Evolutionary conservation across 2,888 invertebrate genomes (phyloP), one percentile per base, ranked within the genome.

Genomic region (Heteromyza rotundicornis): DNA sequence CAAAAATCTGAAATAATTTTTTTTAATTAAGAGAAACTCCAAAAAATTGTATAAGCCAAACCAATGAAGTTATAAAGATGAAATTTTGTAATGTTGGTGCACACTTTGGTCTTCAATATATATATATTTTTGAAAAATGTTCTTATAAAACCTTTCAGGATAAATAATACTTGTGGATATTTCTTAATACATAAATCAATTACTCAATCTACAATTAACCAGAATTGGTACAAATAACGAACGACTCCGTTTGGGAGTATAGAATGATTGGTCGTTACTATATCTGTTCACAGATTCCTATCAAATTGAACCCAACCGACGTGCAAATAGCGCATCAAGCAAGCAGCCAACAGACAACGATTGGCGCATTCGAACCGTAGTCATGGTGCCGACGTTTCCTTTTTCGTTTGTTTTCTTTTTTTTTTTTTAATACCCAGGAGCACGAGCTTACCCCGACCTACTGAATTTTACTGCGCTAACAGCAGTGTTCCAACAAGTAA

Each of bases 401-500:
- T 35, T 54, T 54, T 35, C 10, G 7, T 40, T 40, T 7, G 40
- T 3, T 40, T 40, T 40, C 3, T 40, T 40, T 40, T 36, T 19
- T 40, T 55, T 24, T 56, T 20, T 16, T 7, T 27, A 57, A 57
- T 50, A 47, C 57, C 50, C 57, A 49, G 35, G 35, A 49, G 49
- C 47, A 44, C 56, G 44, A 56, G 44, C 47, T 44, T n/a, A 12
- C 19, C 5, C 47, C 47, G 2, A 40, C 47, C 47, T 47, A 47
- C 44, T 47, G 56, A 56, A 56, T 56, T 56, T 56, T 47, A 56
- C 56, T 56, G 17, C 23, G 61, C 62, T 36, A 58, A 55, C 44
- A 59, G 63, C 60, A 64, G 55, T 51, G 54, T 59, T 50, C 55
- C 60, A 62, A 61, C 51, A 64, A 62, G 57, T 57, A 64, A 17